Evolutionary conservation across 1,140 invertebrate genomes (phyloP), one percentile per base, ranked within the genome.

Genomic region (Euura lappo): DNA sequence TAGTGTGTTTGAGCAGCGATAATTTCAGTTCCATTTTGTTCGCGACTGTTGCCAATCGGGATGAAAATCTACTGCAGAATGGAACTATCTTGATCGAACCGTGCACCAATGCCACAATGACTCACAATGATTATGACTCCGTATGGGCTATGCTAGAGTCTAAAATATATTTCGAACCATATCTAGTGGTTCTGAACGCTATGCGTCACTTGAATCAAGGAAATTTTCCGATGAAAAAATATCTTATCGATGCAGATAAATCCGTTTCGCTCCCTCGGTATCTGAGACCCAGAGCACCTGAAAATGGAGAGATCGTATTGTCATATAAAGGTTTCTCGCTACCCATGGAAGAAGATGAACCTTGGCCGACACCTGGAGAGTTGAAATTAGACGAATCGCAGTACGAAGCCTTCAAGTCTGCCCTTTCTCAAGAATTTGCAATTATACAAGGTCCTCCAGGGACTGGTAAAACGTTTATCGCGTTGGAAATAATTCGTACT

Each of bases 381-480:
- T 69, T 91, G 7, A 76, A 79, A 13, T 84, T 93, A 8, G 90
- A 93, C 81, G 79, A 88, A 45, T 89, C 88, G 68, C 93, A 94
- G 80, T 86, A 85, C 64, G 79, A 80, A 11, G 93, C 93, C 0
- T 91, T 90, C 74, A 82, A 87, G 74, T 83, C 89, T 44, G 91
- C 92, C 1, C 76, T 94, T 11, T 90, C 87, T 0, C 87, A 89
- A 67, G 90, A 93, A 78, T 91, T 94, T 77, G 87, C 90, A 2
- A 85, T 97, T 2, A 96, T 96, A 74, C 95, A 60, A 60, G 51
- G 51, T 11, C 51, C 51, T 11, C 51, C 51, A 60, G 2, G 96
- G 96, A 74, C 95, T 96, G 88, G 94, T 0, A 96, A 96, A 87
- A 95, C 94, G 0, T 93, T 88, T 79, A 78, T 95, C n/a, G 94